Base-by-base conservation (phyloP, 2,113 vertebrate genomes). In the Dasyurus viverrinus region DNA sequence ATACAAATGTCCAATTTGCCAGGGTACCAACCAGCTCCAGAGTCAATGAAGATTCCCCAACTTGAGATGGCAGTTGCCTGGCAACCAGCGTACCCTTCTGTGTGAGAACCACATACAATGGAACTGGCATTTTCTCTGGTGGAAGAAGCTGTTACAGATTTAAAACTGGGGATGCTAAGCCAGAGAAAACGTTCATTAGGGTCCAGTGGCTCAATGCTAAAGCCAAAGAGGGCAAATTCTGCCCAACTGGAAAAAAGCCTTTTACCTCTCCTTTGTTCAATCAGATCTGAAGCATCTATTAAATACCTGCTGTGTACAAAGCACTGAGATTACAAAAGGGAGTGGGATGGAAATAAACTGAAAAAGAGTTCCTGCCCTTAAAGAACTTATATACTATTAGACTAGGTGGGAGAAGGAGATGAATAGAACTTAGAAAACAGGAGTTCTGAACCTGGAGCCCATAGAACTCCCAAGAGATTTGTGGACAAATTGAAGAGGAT, bases 71-170 rank as follows among this genome's bases (percentile, higher is more conserved):
- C 94, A 24, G 98, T 98, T 98, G 98, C 98, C 94, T 98, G 98
- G 98, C 98, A 98, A 98, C 98, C 93, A 93, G 96, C 97, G 95
- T 98, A 96, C 96, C 97, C 98, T 97, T 90, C 60, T 98, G 97
- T 98, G 94, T 98, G 94, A 97, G 97, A 97, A 91, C 93, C 19
- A 89, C 96, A 97, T 97, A 93, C 90, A 97, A 95, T 54, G 96
- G 92, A 96, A 96, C 90, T 95, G 96, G 90, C 94, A 19, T 92
- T 91, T 96, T 90, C 96, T 92, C 53, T 46, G 95, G 93, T 97
- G 25, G 95, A 91, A 36, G 60, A 91, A 36, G 60, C 54, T 91
- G 54, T 52, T 48, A 92, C 27, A 36, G 84, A 76, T 95, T 93
- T 92, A 91, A 91, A 93, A 89, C 22, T 42, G 48, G n/a, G 94